Percentiles rank a stretch among this genome's conserved stretches.
Conservation (phyloP, 1,140 invertebrate genomes). For the Drosophila ananassae region DNA sequence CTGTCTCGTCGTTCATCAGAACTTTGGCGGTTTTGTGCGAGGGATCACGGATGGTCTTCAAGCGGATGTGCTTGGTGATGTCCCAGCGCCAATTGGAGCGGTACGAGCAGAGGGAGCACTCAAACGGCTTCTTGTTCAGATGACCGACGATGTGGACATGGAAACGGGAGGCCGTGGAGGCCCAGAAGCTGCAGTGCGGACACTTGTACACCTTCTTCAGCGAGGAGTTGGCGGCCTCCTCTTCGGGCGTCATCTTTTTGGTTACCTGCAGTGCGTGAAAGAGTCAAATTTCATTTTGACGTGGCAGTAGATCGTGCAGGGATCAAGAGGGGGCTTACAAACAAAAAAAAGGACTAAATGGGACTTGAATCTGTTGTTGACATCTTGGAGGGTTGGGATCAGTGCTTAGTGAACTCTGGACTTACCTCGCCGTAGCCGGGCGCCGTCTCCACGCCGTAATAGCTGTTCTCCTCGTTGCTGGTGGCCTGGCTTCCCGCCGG, state of each 20-base stretch:
- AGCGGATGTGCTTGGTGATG: slow-evolving; percentile 97
- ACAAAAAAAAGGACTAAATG: neutral
- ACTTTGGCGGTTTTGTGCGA: slow-evolving; percentile 91
- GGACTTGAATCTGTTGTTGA: no score
- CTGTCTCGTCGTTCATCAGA: slow-evolving; percentile 95
- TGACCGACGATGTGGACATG: slow-evolving; percentile 97
- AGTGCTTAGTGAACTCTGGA: slow-evolving; percentile 39
- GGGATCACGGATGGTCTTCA: slow-evolving; percentile 93
- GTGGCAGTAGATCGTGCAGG: slow-evolving; percentile 68
- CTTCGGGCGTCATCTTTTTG: slow-evolving; percentile 83
- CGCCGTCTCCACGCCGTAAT: slow-evolving; percentile 85
- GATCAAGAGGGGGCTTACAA: neutral
- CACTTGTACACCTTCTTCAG: slow-evolving; percentile 92
- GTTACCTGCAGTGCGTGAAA: slow-evolving; percentile 84
- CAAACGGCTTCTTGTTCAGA: slow-evolving; percentile 96
- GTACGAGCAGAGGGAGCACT: slow-evolving; percentile 96
- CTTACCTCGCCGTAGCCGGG: slow-evolving; percentile 85
- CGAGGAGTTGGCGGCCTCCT: slow-evolving; percentile 84
- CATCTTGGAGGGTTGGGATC: neutral
- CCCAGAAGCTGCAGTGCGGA: slow-evolving; percentile 95
- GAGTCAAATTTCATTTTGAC: slow-evolving; percentile 84
- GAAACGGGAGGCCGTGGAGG: slow-evolving; percentile 94
- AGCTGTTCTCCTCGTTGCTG: slow-evolving; percentile 81
- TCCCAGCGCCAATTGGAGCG: slow-evolving; percentile 98
- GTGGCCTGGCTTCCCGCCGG: slow-evolving; percentile 41